phyloP scores from a whole-genome alignment of 2,888 invertebrate genomes.

The Psylliodes chrysocephalus region DNA sequence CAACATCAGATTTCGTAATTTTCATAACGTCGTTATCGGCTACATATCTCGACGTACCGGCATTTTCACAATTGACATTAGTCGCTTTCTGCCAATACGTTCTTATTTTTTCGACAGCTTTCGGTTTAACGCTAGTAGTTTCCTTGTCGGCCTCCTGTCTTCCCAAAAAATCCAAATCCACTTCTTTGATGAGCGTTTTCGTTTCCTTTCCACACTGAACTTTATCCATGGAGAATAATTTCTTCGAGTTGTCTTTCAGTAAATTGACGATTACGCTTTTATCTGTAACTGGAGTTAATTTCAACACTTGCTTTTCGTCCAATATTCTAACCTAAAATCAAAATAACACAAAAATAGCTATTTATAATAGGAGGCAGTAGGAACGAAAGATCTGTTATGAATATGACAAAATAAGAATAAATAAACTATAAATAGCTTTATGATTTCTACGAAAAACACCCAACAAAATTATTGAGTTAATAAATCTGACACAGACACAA shows the following conservation, averaged over 20 bases:
- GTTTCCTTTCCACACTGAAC: constrained; percentile 26
- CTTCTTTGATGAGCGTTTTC: constrained; percentile 30
- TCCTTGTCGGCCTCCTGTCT: background rate
- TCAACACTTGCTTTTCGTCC: constrained; percentile 13
- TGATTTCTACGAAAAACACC: no score
- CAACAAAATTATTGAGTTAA: no score
- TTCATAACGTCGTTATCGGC: background rate
- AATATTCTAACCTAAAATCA: constrained; percentile 16
- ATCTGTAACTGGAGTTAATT: constrained; percentile 36
- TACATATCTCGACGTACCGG: background rate
- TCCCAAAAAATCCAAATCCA: constrained; percentile 7
- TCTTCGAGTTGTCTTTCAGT: constrained; percentile 37
- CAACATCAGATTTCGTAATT: background rate
- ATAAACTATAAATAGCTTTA: no score
- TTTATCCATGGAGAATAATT: constrained; percentile 37
- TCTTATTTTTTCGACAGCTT: no score
- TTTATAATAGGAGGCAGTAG: no score
- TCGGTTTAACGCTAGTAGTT: background rate
- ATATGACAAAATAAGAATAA: no score
- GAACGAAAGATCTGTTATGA: no score
- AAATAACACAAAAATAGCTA: no score
- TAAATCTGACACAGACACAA: no score
- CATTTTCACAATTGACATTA: background rate
- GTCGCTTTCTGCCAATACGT: no score
- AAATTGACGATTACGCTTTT: constrained; percentile 41